Conservation (phyloP, 2,888 invertebrate species). For the Conistra vaccinii region DNA sequence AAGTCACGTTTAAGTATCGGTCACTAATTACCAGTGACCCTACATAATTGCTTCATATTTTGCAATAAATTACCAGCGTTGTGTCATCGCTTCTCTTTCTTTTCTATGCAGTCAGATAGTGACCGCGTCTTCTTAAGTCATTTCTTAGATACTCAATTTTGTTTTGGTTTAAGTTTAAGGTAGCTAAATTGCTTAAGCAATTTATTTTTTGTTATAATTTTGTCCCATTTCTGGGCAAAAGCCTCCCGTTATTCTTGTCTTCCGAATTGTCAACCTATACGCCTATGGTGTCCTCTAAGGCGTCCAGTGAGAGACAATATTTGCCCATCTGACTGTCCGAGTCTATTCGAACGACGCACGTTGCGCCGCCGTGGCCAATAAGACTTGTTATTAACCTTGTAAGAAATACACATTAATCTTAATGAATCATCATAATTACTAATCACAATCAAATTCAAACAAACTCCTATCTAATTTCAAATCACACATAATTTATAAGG, state of each 20-base stretch:
- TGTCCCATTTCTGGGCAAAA: background rate
- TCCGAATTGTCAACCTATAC: background rate
- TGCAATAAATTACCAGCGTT: too few species aligned
- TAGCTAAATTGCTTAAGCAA: too few species aligned
- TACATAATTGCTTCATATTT: too few species aligned
- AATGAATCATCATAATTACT: background rate
- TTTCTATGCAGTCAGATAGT: too few species aligned
- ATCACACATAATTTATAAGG: constrained; percentile 10
- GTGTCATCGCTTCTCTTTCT: too few species aligned
- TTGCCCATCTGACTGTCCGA: background rate
- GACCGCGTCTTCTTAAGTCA: too few species aligned
- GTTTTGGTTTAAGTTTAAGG: too few species aligned
- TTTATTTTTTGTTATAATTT: background rate
- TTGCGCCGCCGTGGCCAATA: background rate
- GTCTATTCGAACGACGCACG: too few species aligned
- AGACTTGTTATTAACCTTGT: background rate
- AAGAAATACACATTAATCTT: background rate
- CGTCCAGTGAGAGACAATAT: background rate
- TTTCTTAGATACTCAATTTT: too few species aligned
- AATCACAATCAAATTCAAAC: background rate
- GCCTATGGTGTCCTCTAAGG: background rate
- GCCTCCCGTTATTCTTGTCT: background rate
- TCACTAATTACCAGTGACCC: too few species aligned
- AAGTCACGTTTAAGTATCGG: too few species aligned
- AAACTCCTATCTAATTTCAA: constrained; percentile 3